Evolutionary conservation across 2,113 vertebrate genomes (phyloP).

Genomic region (Hydrochoerus hydrochaeris): DNA sequence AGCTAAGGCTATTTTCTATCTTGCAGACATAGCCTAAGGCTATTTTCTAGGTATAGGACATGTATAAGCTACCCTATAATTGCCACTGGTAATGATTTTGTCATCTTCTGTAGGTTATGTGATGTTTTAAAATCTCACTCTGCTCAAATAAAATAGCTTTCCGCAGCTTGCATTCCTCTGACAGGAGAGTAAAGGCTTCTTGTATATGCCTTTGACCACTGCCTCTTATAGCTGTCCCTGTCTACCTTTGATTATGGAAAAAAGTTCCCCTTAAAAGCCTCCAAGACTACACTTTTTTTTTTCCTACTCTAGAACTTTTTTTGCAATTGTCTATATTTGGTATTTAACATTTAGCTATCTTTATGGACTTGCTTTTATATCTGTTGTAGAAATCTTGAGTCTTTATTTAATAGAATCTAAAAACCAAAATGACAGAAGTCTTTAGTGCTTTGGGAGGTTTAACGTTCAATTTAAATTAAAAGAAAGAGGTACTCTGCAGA

Average conservation of each 20-base stretch:
- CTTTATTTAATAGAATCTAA: constrained; percentile 40
- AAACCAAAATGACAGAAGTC: constrained; percentile 14
- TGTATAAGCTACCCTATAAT: background rate
- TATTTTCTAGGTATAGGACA: background rate
- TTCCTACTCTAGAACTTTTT: background rate
- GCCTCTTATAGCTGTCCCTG: background rate
- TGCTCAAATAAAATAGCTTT: constrained; percentile 3
- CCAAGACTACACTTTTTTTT: background rate
- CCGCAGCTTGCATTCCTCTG: background rate
- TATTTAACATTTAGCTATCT: constrained; percentile 26
- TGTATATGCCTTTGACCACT: background rate
- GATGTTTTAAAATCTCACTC: constrained; percentile 21
- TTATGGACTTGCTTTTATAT: constrained; percentile 28
- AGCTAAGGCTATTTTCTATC: too few relatives aligned
- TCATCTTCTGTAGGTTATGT: background rate
- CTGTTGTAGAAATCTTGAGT: constrained; percentile 30
- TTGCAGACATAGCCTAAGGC: too few relatives aligned
- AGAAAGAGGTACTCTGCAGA: background rate
- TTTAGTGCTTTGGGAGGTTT: background rate
- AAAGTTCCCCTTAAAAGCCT: constrained; percentile 12
- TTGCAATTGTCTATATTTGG: constrained; percentile 10
- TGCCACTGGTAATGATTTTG: background rate
- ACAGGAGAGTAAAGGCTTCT: background rate
- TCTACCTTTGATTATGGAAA: constrained; percentile 13
- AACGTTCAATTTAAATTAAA: background rate